Evolutionary conservation across 1,140 invertebrate species (phyloP).

Genomic region (Cardiocondyla obscurior): DNA sequence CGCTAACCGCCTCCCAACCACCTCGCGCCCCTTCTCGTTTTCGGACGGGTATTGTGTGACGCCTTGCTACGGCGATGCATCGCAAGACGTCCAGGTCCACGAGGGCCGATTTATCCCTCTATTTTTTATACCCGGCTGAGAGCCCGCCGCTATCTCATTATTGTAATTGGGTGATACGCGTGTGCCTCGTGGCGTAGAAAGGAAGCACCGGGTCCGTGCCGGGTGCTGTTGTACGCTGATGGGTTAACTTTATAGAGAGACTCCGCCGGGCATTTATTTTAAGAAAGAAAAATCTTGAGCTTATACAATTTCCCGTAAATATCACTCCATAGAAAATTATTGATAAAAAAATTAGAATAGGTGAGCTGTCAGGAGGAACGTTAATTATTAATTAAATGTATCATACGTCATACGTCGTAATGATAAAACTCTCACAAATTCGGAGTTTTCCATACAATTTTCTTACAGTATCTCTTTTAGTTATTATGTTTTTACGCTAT

Average conservation of each 20-base stretch:
- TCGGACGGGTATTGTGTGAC: conserved; percentile 49
- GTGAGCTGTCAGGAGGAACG: no score
- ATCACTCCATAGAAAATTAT: background rate
- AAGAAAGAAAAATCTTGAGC: background rate
- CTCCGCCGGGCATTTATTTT: background rate
- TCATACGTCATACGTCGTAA: background rate
- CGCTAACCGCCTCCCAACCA: conserved; percentile 13
- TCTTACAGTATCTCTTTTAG: conserved; percentile 17
- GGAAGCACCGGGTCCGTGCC: conserved; percentile 17
- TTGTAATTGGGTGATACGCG: conserved; percentile 78
- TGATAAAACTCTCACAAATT: background rate
- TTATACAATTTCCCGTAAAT: background rate
- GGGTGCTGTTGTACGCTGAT: conserved; percentile 27
- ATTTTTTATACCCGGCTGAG: conserved; percentile 75
- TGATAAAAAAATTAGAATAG: no score
- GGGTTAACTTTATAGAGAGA: conserved; percentile 29
- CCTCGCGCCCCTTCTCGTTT: conserved; percentile 43
- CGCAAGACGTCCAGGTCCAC: conserved; percentile 40
- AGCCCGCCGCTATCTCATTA: conserved; percentile 78
- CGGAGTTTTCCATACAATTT: conserved; percentile 3
- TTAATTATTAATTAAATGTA: conserved; percentile 25
- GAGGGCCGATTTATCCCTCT: conserved; percentile 50
- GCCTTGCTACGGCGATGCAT: conserved; percentile 32
- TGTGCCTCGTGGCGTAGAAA: conserved; percentile 35
- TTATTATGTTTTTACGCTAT: conserved; percentile 51